These are phyloP conservation scores for Choloepus hoffmanni DNA, from an alignment of 2,113 vertebrate genomes.

Conservation along the genomic window DNA sequence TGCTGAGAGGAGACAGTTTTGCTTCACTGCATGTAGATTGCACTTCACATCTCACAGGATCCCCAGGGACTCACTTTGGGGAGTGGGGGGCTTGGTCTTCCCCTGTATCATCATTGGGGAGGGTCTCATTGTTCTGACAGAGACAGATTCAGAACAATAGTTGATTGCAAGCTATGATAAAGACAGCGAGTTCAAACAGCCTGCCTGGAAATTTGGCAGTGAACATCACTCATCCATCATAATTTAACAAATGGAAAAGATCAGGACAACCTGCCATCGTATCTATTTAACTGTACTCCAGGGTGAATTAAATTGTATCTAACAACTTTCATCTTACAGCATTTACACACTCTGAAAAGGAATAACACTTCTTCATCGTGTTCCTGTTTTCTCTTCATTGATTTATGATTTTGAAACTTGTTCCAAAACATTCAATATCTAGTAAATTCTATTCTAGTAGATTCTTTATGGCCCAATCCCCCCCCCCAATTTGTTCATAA, in stretches of 20 bases:
- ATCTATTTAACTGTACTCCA: slow-evolving; percentile 87
- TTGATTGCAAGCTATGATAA: slow-evolving; percentile 88
- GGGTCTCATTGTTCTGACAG: slow-evolving; percentile 84
- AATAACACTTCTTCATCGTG: slow-evolving; percentile 69
- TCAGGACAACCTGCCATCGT: slow-evolving; percentile 89
- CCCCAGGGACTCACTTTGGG: slow-evolving; percentile 68
- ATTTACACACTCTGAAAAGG: slow-evolving; percentile 78
- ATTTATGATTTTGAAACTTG: slow-evolving; percentile 80
- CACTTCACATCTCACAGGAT: background rate
- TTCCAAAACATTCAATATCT: slow-evolving; percentile 74
- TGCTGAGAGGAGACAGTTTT: slow-evolving; percentile 52
- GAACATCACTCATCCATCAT: slow-evolving; percentile 91
- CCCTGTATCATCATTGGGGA: slow-evolving; percentile 88
- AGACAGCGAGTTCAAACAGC: slow-evolving; percentile 84
- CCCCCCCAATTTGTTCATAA: background rate
- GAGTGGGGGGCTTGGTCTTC: slow-evolving; percentile 76
- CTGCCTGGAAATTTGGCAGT: slow-evolving; percentile 84
- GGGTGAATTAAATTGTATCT: slow-evolving; percentile 89
- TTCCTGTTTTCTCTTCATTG: slow-evolving; percentile 72
- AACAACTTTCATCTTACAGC: slow-evolving; percentile 84
- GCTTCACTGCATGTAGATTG: slow-evolving; percentile 60
- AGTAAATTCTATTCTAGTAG: slow-evolving; percentile 66
- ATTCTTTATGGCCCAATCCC: slow-evolving; percentile 14
- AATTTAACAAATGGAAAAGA: slow-evolving; percentile 89
- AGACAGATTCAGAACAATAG: slow-evolving; percentile 88